Conservation (phyloP, 2,797 vertebrate genomes). For the Heliangelus exortis region DNA sequence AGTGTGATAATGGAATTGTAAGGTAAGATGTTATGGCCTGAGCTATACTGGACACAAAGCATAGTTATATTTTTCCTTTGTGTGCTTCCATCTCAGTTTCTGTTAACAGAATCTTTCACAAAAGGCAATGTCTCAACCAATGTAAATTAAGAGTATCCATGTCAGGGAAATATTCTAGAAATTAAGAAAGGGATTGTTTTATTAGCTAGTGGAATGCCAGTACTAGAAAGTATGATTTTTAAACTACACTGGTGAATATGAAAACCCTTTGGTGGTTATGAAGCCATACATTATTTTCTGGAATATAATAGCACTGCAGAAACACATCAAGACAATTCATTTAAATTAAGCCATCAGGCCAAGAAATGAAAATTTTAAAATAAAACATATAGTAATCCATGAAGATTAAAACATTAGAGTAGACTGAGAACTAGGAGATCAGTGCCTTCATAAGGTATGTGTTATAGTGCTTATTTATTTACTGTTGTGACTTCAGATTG, state of each 20-base stretch:
- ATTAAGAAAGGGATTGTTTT: neutral
- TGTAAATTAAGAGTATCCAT: neutral
- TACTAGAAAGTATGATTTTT: neutral
- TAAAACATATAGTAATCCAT: neutral
- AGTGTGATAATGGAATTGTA: neutral
- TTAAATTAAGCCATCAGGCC: neutral
- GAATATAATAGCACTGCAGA: neutral
- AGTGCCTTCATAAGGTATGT: neutral
- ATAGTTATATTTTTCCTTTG: neutral
- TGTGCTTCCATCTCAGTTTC: neutral
- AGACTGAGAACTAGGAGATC: neutral
- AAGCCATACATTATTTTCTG: neutral
- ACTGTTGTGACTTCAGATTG: neutral
- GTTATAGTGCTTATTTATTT: neutral
- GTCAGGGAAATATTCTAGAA: neutral
- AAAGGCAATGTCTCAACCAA: neutral
- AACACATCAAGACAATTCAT: neutral
- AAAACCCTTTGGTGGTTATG: neutral
- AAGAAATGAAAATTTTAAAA: neutral
- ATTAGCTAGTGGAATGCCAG: neutral
- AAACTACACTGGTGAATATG: neutral
- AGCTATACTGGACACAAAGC: neutral
- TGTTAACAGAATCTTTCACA: neutral
- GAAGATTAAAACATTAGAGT: neutral
- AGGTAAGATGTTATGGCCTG: neutral